Evolutionary conservation across 2,888 invertebrate genomes (phyloP).

Genomic region (Dolomedes plantarius): DNA sequence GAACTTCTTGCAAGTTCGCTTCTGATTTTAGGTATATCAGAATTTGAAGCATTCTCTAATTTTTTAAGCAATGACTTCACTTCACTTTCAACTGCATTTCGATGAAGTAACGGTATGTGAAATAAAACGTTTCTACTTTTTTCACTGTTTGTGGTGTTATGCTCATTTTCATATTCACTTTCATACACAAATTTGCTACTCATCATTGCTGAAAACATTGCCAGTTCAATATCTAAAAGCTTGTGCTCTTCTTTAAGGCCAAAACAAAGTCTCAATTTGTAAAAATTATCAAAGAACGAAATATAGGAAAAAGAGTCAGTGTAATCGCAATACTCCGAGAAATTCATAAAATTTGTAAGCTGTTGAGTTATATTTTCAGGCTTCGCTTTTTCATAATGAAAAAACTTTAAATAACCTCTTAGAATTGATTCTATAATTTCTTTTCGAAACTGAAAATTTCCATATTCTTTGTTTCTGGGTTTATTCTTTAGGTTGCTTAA

Average conservation of each 20-base stretch:
- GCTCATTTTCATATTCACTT: too few species aligned
- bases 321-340: background rate
- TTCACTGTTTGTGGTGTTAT: background rate
- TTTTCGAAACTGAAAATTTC: background rate
- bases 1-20: background rate
- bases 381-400: background rate
- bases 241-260: background rate
- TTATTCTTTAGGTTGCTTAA: background rate
- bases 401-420: background rate
- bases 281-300: background rate
- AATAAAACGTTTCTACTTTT: background rate
- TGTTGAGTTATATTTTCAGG: background rate
- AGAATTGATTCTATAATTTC: background rate
- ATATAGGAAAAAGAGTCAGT: background rate
- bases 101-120: background rate
- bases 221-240: background rate
- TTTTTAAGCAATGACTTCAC: background rate
- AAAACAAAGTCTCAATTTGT: background rate
- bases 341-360: background rate
- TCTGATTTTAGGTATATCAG: background rate
- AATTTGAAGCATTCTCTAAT: background rate
- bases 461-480: background rate
- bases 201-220: background rate
- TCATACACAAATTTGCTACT: background rate
- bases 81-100: background rate